Evolutionary conservation across 1,140 invertebrate genomes (phyloP).

Genomic region (Meteorus sp.): DNA sequence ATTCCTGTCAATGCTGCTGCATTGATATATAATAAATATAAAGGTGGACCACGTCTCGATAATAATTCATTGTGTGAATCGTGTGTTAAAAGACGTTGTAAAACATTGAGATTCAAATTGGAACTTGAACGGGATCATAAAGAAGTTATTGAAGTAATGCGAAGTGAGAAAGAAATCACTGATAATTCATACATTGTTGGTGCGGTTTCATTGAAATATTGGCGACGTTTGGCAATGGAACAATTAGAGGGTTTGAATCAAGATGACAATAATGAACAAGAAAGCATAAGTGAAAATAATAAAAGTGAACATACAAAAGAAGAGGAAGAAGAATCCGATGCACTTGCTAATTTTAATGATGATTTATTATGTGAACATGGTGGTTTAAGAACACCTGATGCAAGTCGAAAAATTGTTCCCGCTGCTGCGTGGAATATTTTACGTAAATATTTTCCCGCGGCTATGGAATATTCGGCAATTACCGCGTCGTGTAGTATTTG

Average conservation of each 20-base stretch:
- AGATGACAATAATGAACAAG: constrained; percentile 16
- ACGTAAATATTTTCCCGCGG: constrained; percentile 62
- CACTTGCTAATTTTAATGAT: constrained; percentile 60
- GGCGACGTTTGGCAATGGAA: constrained; percentile 50
- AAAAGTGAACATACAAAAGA: constrained; percentile 32
- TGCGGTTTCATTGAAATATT: constrained; percentile 48
- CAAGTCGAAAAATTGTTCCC: constrained; percentile 56
- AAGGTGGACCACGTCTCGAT: constrained; percentile 55
- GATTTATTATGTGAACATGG: constrained; percentile 63
- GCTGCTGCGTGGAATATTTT: constrained; percentile 60
- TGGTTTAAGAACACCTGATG: constrained; percentile 47
- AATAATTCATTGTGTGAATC: constrained; percentile 53
- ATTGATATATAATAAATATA: constrained; percentile 56
- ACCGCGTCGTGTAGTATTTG: constrained; percentile 56
- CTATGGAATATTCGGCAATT: constrained; percentile 52
- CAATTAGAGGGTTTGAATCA: constrained; percentile 39
- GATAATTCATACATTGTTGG: constrained; percentile 50
- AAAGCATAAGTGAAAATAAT: constrained; percentile 24
- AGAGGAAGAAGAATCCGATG: constrained; percentile 49
- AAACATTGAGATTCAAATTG: constrained; percentile 48
- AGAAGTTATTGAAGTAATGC: constrained; percentile 47
- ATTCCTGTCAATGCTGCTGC: constrained; percentile 50
- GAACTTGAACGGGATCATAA: constrained; percentile 50
- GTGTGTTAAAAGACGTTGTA: constrained; percentile 61
- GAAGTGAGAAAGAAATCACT: constrained; percentile 40